Percentiles rank a stretch among this genome's conserved stretches.
phyloP scores from a whole-genome alignment of 2,797 vertebrate genomes.

The Emys orbicularis region DNA sequence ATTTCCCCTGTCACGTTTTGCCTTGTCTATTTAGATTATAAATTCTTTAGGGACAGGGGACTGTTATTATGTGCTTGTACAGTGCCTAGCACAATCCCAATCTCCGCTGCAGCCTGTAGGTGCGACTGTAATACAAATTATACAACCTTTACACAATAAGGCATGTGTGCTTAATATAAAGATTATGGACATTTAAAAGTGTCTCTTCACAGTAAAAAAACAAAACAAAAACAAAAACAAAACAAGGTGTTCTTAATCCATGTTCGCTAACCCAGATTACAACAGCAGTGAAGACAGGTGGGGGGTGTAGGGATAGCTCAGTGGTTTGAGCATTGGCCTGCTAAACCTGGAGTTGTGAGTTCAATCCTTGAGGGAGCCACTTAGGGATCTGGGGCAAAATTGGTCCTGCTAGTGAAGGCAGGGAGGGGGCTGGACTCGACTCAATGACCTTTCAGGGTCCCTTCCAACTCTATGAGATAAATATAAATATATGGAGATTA shows the following conservation, averaged over 20 bases:
- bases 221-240: background rate
- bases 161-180: background rate
- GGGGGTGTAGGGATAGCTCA: no score
- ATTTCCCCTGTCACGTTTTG: background rate
- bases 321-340: no score
- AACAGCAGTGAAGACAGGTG: background rate
- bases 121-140: background rate
- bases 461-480: no score
- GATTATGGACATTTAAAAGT: fast-evolving
- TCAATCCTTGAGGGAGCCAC: no score
- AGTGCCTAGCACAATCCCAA: background rate
- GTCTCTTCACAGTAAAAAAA: background rate
- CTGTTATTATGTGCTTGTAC: background rate
- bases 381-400: no score
- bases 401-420: no score
- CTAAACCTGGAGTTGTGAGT: no score
- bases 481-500: no score
- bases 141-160: background rate
- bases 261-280: background rate
- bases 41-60: background rate
- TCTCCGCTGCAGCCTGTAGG: background rate
- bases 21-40: background rate
- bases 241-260: background rate
- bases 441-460: no score
- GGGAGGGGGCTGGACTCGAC: no score